Evolutionary conservation across 2,888 invertebrate genomes (phyloP).

Genomic region (Zootermopsis nevadensis): DNA sequence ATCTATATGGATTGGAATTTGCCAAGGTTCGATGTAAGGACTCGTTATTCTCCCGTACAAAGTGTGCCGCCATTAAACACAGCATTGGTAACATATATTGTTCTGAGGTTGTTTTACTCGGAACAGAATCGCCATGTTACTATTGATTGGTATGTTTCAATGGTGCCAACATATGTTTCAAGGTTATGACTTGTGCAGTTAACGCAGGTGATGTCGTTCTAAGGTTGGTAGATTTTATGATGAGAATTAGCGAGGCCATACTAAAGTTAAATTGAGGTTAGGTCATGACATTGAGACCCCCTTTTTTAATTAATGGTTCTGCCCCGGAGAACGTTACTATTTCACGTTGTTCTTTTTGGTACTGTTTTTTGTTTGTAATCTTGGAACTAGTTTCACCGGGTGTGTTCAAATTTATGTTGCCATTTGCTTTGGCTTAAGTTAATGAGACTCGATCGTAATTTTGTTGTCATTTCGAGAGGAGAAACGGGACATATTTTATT

Average conservation of each 20-base stretch:
- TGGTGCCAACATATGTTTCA: constrained; percentile 2
- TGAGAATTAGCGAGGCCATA: background rate
- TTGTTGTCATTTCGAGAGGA: too few relatives aligned
- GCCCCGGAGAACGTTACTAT: background rate
- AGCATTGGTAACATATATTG: too few relatives aligned
- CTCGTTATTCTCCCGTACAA: too few relatives aligned
- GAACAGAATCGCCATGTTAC: background rate
- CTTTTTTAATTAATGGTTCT: background rate
- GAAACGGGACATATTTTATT: too few relatives aligned
- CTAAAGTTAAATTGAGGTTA: background rate
- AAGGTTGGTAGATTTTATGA: background rate
- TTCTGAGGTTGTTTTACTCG: too few relatives aligned
- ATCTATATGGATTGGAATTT: too few relatives aligned
- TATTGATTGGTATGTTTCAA: background rate
- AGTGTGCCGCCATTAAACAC: too few relatives aligned
- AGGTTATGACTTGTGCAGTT: background rate
- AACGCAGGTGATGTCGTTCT: background rate
- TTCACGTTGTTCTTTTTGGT: background rate
- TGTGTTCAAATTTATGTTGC: too few relatives aligned
- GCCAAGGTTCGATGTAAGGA: too few relatives aligned
- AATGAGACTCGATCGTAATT: too few relatives aligned
- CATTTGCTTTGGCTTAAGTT: too few relatives aligned
- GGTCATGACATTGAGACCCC: background rate
- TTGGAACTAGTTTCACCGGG: too few relatives aligned
- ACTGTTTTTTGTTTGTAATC: background rate